Evolutionary conservation across 2,888 invertebrate genomes (phyloP), one percentile per base, ranked within the genome.

Genomic region (Deilephila elpenor): DNA sequence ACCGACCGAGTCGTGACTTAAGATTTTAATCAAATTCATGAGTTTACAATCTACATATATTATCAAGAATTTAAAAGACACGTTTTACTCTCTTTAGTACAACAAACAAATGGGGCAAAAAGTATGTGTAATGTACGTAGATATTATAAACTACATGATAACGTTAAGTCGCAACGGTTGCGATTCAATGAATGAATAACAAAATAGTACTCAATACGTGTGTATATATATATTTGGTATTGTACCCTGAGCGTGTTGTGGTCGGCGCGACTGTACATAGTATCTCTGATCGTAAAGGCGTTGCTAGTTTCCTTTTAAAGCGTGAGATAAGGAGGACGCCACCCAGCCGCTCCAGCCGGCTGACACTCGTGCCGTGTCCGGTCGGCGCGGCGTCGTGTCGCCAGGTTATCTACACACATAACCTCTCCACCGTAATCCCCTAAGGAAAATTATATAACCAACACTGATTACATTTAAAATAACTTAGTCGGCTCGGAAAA

Each of bases 261-360:
- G 81, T 87, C 86, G 85, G 87, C 85, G 80, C 78, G 83, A 84
- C 85, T 88, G 88, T 87, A 85, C 84, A 79, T 84, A 82, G 79
- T 83, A 89, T 87, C 86, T 86, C 83, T 83, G 88, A 89, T 90
- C 89, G 87, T 90, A 89, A 92, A 91, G 88, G 89, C 89, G 87
- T 87, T 87, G 87, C 91, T 90, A 91, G 92, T 91, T 92, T 91
- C 91, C 91, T 92, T 92, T 89, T 91, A 91, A 87, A 91, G 91
- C 82, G 82, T 78, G 80, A 89, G 92, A 92, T 92, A 92, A 93
- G 89, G 86, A 84, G 88, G 80, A 80, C 81, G 81, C 81, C 72
- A 51, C 75, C 60, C 73, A 59, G 83, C 82, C 83, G 86, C 82
- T 82, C 83, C 78, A 82, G 81, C 75, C 79, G 77, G 77, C 77